Base-by-base conservation (phyloP, 2,888 invertebrate genomes). In the Notodonta dromedarius region DNA sequence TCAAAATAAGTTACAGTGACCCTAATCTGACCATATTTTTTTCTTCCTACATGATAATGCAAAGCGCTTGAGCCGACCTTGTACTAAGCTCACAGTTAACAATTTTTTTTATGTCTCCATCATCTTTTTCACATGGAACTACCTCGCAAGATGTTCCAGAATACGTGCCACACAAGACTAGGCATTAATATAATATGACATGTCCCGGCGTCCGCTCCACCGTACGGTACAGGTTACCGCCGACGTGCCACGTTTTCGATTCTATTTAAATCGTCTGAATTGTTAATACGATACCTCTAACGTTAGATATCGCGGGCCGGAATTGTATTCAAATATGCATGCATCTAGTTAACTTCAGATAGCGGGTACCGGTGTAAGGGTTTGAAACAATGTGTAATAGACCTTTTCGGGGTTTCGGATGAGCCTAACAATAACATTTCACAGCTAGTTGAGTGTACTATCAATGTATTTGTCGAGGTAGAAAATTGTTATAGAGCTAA, bases 261-360 rank as follows among this genome's bases (percentile, higher is more conserved):
- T 86, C 90, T 90, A 89, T 91, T 90, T 90, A 89, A 89, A 89
- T 81, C 79, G 76, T 67, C 67, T 91, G 88, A 90, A 91, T 90
- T 82, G 74, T 89, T 91, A 88, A 91, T 88, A 77, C 71, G 72
- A 69, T 73, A 63, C 69, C 60, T 60, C 60, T 63, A 71, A 73
- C 69, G 57, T 62, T 32, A 64, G 71, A 60, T 71, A 70, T 65
- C 65, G 69, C 9, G 51, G 60, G 62, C 58, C 58, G 61, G 55
- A 54, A 60, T 69, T 61, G 65, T 66, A 63, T 70, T 75, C 63
- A 74, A 75, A 74, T 75, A 75, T 77, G 73, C 64, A 77, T 67
- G 62, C 52, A 56, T 60, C 67, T 62, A 57, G 70, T 76, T 76
- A 74, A 67, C 61, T 62, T 32, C 56, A 8, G 57, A 46, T 60